Conservation (phyloP, 2,888 invertebrate species). For the Saturnia japonica region DNA sequence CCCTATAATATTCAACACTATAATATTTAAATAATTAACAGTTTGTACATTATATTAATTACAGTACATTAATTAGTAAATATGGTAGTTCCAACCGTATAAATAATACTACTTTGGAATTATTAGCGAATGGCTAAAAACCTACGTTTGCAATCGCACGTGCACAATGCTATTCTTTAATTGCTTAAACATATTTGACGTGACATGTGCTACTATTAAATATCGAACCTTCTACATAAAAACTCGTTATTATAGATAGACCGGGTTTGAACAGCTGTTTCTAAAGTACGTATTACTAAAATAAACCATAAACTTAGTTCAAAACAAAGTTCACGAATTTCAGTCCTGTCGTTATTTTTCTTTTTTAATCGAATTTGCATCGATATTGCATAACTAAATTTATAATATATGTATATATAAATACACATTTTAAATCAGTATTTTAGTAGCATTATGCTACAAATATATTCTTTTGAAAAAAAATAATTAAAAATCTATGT, state of each 20-base stretch:
- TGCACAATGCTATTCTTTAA: conserved; percentile 37
- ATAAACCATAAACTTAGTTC: background rate
- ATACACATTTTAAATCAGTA: too few relatives aligned
- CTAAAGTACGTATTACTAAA: background rate
- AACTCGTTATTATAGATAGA: background rate
- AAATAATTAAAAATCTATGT: too few relatives aligned
- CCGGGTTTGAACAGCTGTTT: conserved; percentile 2
- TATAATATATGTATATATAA: too few relatives aligned
- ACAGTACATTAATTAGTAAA: background rate
- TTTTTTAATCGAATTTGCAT: background rate
- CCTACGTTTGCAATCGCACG: conserved; percentile 32
- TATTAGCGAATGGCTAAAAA: conserved; percentile 33
- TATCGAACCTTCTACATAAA: background rate
- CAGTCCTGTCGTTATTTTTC: background rate
- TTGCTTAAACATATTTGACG: conserved; percentile 38
- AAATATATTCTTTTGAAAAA: too few relatives aligned
- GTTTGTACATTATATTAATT: too few relatives aligned
- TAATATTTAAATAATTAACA: background rate
- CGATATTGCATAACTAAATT: too few relatives aligned
- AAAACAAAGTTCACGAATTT: background rate
- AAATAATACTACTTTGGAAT: background rate
- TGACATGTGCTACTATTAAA: conserved; percentile 27
- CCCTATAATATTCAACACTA: too few relatives aligned
- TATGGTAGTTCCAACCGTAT: background rate
- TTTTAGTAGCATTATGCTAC: too few relatives aligned